phyloP scores from a whole-genome alignment of 2,888 invertebrate genomes.

The Flexamia atlantica region DNA sequence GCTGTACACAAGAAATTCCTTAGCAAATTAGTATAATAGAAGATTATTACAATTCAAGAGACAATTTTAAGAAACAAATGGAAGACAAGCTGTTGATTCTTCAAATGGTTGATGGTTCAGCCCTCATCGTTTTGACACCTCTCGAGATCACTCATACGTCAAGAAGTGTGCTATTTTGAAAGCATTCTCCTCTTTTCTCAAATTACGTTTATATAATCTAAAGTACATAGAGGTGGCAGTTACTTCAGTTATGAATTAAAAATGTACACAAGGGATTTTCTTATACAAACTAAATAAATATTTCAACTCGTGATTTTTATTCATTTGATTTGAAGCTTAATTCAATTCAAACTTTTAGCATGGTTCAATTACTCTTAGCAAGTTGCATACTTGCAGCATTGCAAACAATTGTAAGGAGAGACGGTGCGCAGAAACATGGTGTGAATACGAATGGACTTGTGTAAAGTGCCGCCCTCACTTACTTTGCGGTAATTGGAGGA shows the following conservation, averaged over 20 bases:
- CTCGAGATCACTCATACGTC: not conserved
- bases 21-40: too few species aligned
- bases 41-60: too few species aligned
- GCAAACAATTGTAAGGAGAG: not conserved
- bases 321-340: too few species aligned
- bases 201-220: not conserved
- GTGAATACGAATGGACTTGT: not conserved
- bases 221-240: not conserved
- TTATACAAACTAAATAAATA: too few species aligned
- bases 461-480: not conserved
- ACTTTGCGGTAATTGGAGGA: not conserved
- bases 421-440: not conserved
- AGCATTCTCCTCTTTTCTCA: not conserved
- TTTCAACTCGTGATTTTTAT: too few species aligned
- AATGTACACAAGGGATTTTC: too few species aligned
- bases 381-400: too few species aligned
- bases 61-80: too few species aligned
- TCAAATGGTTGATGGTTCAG: not conserved
- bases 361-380: too few species aligned
- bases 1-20: too few species aligned
- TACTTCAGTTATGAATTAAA: too few species aligned
- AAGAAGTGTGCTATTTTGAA: not conserved
- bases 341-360: too few species aligned
- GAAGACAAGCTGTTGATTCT: conserved; percentile 1
- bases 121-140: not conserved